Evolutionary conservation across 2,113 vertebrate genomes (phyloP), one percentile per base, ranked within the genome.

Genomic region (Circaetus cinerascens): DNA sequence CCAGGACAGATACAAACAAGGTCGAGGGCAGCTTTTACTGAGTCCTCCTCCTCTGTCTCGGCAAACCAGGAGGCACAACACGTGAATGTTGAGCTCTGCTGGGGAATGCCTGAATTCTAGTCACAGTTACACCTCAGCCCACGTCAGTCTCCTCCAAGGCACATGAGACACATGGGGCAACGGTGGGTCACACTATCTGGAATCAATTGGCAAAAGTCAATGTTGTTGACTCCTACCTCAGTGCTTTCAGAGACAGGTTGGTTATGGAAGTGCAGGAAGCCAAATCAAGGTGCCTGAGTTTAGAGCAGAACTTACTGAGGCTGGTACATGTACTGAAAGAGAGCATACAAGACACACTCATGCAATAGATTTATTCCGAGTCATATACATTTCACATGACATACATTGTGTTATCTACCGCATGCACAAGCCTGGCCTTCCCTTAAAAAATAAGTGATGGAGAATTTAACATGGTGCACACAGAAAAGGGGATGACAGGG

Each of bases 281-380:
- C 86, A 99, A 97, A 95, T 99, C 99, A 91, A 99, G 98, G 97
- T 99, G 99, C 98, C 99, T 99, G 98, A 99, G 98, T 97, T 99
- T 99, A 77, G 99, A 99, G 97, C 99, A 99, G 98, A 99, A 99
- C 98, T 99, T 99, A 97, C 99, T 99, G 98, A 99, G 99, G 97
- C 99, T 99, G 96, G 99, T 99, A 97, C 99, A 99, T 8, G 99
- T 99, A 89, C 99, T 99, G 98, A 19, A 97, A 94, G 88, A 88
- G 88, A 97, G 59, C 51, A 72, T 7, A 76, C 0, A 8, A 1
- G 32, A 29, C 19, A 66, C 20, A 21, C 0, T 75, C 21, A 59
- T 1, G n/a, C 15, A 4, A 23, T 1, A 23, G 56, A 8, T 5
- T 46, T 7, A 22, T 13, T 17, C 60, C 1, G 4, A 63, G 51